These are phyloP conservation scores for Calcarius ornatus DNA, from an alignment of 2,113 vertebrate genomes.

Conservation along the genomic window DNA sequence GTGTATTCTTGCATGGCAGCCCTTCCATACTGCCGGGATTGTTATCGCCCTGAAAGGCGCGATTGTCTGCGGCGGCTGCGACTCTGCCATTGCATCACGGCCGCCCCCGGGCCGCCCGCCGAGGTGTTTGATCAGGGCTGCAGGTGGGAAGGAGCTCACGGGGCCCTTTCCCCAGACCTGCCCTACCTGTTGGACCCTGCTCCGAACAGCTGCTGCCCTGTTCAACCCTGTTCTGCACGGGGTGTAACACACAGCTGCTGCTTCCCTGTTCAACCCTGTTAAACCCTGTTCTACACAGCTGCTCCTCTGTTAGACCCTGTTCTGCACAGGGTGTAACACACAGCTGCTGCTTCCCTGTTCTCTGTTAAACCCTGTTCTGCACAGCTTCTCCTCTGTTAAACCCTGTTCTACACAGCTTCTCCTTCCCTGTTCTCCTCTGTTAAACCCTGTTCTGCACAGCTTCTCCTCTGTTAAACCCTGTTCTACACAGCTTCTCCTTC, in stretches of 20 bases:
- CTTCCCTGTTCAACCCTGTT: constrained; percentile 7
- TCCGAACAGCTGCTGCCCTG: background rate
- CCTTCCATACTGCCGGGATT: constrained; percentile 73
- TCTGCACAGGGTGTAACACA: too few species aligned
- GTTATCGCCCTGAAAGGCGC: constrained; percentile 74
- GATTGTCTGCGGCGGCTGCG: constrained; percentile 67
- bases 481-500: background rate
- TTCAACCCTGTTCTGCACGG: too few species aligned
- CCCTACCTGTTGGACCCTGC: constrained; percentile 57
- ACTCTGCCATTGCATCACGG: constrained; percentile 65
- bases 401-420: too few species aligned
- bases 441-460: too few species aligned
- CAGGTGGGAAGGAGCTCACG: constrained; percentile 72
- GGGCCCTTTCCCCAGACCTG: constrained; percentile 43
- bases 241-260: too few species aligned
- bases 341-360: background rate
- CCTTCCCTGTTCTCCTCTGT: too few species aligned
- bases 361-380: too few species aligned
- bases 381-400: too few species aligned
- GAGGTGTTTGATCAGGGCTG: constrained; percentile 70
- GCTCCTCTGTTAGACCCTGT: too few species aligned
- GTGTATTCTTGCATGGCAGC: constrained; percentile 75
- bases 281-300: background rate
- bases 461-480: constrained; percentile 30
- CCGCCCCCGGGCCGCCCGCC: constrained; percentile 56